These are phyloP conservation scores for Anguilla obscura DNA, from an alignment of 2,797 vertebrate genomes.

Conservation along the genomic window DNA sequence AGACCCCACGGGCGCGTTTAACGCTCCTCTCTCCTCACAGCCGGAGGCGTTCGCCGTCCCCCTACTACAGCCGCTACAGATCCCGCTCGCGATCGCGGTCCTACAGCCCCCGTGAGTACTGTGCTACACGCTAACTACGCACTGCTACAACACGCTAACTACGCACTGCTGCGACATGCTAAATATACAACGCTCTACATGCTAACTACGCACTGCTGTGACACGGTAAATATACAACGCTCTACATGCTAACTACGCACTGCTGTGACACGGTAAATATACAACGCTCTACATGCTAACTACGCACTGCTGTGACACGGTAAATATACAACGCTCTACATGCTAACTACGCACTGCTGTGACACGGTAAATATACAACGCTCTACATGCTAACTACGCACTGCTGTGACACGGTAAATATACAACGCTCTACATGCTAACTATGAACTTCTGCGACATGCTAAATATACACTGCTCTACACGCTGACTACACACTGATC, in stretches of 20 bases:
- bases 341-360: background rate
- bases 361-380: too few relatives aligned
- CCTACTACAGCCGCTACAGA: slow-evolving; percentile 88
- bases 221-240: background rate
- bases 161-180: background rate
- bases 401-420: background rate
- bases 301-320: background rate
- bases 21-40: slow-evolving; percentile 41
- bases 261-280: background rate
- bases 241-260: background rate
- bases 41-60: slow-evolving; percentile 88
- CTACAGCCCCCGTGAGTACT: slow-evolving; percentile 85
- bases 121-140: background rate
- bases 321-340: too few relatives aligned
- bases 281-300: background rate
- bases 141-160: too few relatives aligned
- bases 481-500: background rate
- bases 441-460: background rate
- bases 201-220: background rate
- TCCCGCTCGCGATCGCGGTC: slow-evolving; percentile 89
- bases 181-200: background rate
- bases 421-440: background rate
- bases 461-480: background rate
- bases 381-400: too few relatives aligned
- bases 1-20: background rate